These are phyloP conservation scores for Peromyscus melanophrys DNA, from an alignment of 2,797 vertebrate genomes.

Conservation along the genomic window DNA sequence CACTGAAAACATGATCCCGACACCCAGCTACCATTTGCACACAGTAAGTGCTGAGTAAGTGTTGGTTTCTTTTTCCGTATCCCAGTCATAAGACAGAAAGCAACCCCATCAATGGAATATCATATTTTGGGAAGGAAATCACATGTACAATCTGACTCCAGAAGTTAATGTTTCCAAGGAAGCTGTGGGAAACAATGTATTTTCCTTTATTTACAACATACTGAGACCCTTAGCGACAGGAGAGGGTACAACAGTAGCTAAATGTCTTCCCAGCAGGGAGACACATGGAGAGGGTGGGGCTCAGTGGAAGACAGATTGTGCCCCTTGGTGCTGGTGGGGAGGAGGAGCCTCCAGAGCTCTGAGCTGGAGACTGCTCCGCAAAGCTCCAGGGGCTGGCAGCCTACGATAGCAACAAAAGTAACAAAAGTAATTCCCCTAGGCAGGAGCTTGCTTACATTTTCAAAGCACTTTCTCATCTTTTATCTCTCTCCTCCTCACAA, in stretches of 20 bases:
- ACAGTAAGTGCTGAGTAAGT: background rate
- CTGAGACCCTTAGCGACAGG: constrained; percentile 58
- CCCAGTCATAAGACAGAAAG: background rate
- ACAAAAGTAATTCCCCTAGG: constrained; percentile 70
- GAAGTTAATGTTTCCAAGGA: constrained; percentile 59
- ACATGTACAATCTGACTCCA: constrained; percentile 26
- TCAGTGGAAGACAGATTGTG: constrained; percentile 20
- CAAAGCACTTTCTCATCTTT: constrained; percentile 72
- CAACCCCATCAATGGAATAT: background rate
- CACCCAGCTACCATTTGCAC: background rate
- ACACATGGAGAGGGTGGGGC: background rate
- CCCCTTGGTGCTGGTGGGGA: background rate
- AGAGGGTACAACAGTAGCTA: background rate
- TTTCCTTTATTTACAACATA: constrained; percentile 40
- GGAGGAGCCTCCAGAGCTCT: background rate
- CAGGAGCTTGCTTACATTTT: constrained; percentile 55
- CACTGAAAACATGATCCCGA: background rate
- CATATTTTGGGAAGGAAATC: constrained; percentile 10
- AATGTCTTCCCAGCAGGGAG: background rate
- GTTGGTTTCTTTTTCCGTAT: background rate
- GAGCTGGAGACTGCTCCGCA: constrained; percentile 17
- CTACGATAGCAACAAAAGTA: constrained; percentile 62
- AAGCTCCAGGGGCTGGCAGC: background rate
- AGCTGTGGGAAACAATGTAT: constrained; percentile 26
- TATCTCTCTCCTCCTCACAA: constrained; percentile 54